A percentile compares a stretch with the other conserved stretches of the same genome.
Evolutionary conservation across 2,113 vertebrate species (phyloP).

Genomic region (Bagarius yarrelli): DNA sequence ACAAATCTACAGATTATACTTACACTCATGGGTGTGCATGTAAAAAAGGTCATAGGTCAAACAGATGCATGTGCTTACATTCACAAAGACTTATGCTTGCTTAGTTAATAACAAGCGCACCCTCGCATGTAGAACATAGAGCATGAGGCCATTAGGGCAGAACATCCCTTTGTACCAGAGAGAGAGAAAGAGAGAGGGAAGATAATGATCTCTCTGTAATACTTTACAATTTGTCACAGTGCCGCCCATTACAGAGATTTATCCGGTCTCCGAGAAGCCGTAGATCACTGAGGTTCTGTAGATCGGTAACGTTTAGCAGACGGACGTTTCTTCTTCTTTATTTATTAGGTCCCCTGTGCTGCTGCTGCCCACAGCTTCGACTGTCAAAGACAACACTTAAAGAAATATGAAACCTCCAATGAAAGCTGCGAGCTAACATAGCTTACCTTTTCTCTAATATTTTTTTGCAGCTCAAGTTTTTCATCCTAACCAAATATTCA

Average conservation of each 20-base stretch:
- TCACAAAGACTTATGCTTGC: not conserved
- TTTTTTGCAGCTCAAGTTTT: slow-evolving; percentile 15
- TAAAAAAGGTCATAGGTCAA: not conserved
- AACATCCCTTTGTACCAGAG: slow-evolving; percentile 43
- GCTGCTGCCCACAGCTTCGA: slow-evolving; percentile 69
- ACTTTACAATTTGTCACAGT: slow-evolving; percentile 69
- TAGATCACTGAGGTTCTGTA: slow-evolving; percentile 63
- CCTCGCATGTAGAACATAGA: slow-evolving; percentile 1
- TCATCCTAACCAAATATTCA: slow-evolving; percentile 69
- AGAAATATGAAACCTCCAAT: slow-evolving; percentile 66
- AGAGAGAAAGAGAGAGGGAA: slow-evolving; percentile 47
- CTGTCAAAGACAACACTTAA: slow-evolving; percentile 62
- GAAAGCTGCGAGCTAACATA: slow-evolving; percentile 62
- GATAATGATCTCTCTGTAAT: slow-evolving; percentile 66
- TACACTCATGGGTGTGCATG: not conserved
- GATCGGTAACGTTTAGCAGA: slow-evolving; percentile 69
- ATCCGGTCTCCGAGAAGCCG: slow-evolving; percentile 63
- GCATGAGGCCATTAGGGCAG: slow-evolving; percentile 13
- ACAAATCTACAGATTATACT: slow-evolving; percentile 6
- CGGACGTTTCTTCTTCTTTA: slow-evolving; percentile 58
- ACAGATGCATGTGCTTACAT: not conserved
- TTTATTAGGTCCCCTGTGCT: slow-evolving; percentile 63
- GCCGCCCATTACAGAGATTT: slow-evolving; percentile 69
- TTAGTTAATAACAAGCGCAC: not conserved
- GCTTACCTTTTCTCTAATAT: slow-evolving; percentile 29